These are phyloP conservation scores for Syngnathus typhle DNA, from an alignment of 2,113 vertebrate species.

Conservation along the genomic window DNA sequence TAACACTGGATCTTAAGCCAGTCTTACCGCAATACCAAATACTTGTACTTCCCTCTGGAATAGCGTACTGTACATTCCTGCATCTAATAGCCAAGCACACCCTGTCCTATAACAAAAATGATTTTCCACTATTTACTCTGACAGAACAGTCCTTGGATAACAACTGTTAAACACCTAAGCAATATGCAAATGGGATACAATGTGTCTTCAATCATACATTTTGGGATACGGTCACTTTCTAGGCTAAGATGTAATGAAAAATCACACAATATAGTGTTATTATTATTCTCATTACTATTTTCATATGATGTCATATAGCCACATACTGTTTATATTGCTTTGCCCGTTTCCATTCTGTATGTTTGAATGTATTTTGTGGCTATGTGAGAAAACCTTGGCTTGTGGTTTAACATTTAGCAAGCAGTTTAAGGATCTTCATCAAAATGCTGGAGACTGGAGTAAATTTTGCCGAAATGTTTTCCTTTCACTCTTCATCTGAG, in stretches of 20 bases:
- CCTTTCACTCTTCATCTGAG: not conserved
- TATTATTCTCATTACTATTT: too few relatives aligned
- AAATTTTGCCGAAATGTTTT: not conserved
- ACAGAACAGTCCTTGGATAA: constrained; percentile 22
- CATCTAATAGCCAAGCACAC: constrained; percentile 21
- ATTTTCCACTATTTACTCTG: constrained; percentile 14
- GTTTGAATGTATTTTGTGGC: constrained; percentile 5
- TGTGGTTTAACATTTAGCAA: constrained; percentile 14
- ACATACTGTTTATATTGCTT: constrained; percentile 12
- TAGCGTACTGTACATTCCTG: constrained; percentile 17
- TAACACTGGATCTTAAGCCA: constrained; percentile 28
- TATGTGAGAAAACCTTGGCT: constrained; percentile 5
- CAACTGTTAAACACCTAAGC: constrained; percentile 25
- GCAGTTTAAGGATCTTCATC: not conserved
- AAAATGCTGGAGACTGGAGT: not conserved
- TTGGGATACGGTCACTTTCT: constrained; percentile 55
- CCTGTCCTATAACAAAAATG: constrained; percentile 33
- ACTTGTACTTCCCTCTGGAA: constrained; percentile 30
- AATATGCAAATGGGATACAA: constrained; percentile 26
- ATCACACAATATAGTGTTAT: too few relatives aligned
- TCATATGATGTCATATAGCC: constrained; percentile 11
- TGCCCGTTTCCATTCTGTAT: not conserved
- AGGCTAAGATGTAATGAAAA: constrained; percentile 35
- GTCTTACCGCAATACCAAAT: constrained; percentile 37
- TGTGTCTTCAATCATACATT: not conserved